Base-by-base conservation (phyloP, 2,888 invertebrate species). In the Agriopis aurantiaria region DNA sequence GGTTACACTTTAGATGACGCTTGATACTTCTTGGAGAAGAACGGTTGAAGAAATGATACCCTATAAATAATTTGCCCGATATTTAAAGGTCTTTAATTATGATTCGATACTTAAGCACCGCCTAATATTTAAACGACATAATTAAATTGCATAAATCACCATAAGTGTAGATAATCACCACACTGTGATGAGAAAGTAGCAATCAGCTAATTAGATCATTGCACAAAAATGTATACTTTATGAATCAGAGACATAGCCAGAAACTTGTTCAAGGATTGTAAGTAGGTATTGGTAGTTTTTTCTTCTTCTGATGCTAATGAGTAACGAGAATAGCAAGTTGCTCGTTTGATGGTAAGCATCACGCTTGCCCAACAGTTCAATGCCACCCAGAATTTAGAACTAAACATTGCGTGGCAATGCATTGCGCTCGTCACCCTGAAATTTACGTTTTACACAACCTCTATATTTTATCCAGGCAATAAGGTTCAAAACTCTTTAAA, bases 51-150 rank as follows among this genome's bases (percentile, higher is more conserved):
- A 12, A 70, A 46, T 70, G 65, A 63, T 60, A 17, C 46, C 0
- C 43, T 11, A n/a, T 40, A 9, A 53, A 66, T 52, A 41, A 10
- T 43, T 11, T 58, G n/a, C 11, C 12, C 58, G 40, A 46, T 64
- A 60, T 71, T 61, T 71, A 71, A 71, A 71, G 67, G 41, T 17
- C 46, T 41, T 41, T 55, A 65, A 62, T 69, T 14, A 40, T 11
- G 17, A 41, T 40, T 53, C 14, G 17, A 60, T 14, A 33, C 59
- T 48, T 60, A 60, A 10, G 14, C 17, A 17, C 33, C 7, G 9
- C 46, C 10, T 59, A 59, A 48, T 59, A 40, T 8, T 46, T 23
- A 5, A 2, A n/a, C 8, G 45, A 46, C 11, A 41, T 49, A 40
- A 48, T 23, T 40, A 41, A 59, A 49, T 59, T 59, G 40, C 48